Evolutionary conservation across 1,140 invertebrate genomes (phyloP), one percentile per base, ranked within the genome.

Genomic region (Metaphire vulgaris): DNA sequence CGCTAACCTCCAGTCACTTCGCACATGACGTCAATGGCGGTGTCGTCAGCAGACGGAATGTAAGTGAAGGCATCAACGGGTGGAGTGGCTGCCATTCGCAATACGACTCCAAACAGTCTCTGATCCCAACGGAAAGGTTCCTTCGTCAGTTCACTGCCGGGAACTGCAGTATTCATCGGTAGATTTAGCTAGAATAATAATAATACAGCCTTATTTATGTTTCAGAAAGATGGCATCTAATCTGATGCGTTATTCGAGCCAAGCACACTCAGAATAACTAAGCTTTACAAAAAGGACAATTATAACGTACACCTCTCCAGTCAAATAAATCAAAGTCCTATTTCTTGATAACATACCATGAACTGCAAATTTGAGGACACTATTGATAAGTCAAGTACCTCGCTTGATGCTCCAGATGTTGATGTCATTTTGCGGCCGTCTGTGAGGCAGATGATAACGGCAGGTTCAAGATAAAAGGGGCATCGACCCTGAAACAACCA

Each of bases 91-190:
- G 94, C 91, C 82, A 99, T 89, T 77, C 95, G 88, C 2, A 99
- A 87, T 30, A 99, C 97, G 78, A 99, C 87, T 1, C 95, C 93
- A 88, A 98, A 99, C 30, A 99, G 88, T 77, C 97, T 89, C 87
- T 99, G 97, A 87, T 99, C 98, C 97, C 98, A 99, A 78, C 97
- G 90, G 83, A 98, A 99, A 31, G 96, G 96, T 86, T 99, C 97
- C 80, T 96, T 91, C 12, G 97, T 99, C 81, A 99, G 88, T 86
- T 99, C 98, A 16, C 93, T 94, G 16, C 97, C 97, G 71, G 95
- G 94, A 81, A 97, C 94, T 15, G 92, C 92, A 76, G 92, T 92
- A 83, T 94, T 92, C 91, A 98, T 94, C 16, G 95, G 94, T 76
- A 98, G 85, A 83, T 94, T 96, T 80, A 97, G 91, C 92, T 97